These are phyloP conservation scores for Mesorhabditis belari DNA, from an alignment of 2,888 invertebrate genomes.

Conservation along the genomic window DNA sequence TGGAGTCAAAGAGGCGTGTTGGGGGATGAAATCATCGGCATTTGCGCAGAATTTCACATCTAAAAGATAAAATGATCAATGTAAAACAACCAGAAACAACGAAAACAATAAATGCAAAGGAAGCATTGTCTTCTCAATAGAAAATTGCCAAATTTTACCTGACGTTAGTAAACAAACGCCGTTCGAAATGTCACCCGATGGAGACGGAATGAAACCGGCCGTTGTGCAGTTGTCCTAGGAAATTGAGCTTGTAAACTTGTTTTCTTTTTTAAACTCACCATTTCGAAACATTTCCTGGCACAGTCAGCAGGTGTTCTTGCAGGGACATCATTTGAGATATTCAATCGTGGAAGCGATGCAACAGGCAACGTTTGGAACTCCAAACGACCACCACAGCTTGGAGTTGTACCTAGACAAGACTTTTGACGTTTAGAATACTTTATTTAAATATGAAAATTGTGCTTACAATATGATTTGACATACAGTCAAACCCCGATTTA, in stretches of 20 bases:
- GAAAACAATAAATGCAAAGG: background rate
- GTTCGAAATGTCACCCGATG: slow-evolving; percentile 32
- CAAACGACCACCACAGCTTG: slow-evolving; percentile 37
- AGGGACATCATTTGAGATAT: slow-evolving; percentile 50
- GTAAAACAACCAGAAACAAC: background rate
- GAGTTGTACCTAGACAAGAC: slow-evolving; percentile 18
- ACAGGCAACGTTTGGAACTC: slow-evolving; percentile 50
- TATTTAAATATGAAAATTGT: too few species aligned
- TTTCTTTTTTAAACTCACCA: slow-evolving; percentile 7
- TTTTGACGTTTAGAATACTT: background rate
- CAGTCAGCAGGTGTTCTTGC: slow-evolving; percentile 50
- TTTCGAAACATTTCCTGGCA: slow-evolving; percentile 48
- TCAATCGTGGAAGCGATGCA: slow-evolving; percentile 38
- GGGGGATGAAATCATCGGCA: slow-evolving; percentile 38
- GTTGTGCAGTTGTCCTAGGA: slow-evolving; percentile 41
- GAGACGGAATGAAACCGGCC: slow-evolving; percentile 50
- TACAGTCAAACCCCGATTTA: too few species aligned
- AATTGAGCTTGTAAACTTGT: background rate
- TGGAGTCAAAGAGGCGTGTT: slow-evolving; percentile 47
- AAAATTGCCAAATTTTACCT: background rate
- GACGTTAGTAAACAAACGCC: slow-evolving; percentile 50
- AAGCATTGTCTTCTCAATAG: background rate
- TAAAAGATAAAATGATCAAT: background rate
- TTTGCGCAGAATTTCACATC: slow-evolving; percentile 38
- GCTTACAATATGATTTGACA: too few species aligned